A percentile compares a stretch with the other conserved stretches of the same genome.
Conservation (phyloP, 2,888 invertebrate species). For the Spisula subtruncata region DNA sequence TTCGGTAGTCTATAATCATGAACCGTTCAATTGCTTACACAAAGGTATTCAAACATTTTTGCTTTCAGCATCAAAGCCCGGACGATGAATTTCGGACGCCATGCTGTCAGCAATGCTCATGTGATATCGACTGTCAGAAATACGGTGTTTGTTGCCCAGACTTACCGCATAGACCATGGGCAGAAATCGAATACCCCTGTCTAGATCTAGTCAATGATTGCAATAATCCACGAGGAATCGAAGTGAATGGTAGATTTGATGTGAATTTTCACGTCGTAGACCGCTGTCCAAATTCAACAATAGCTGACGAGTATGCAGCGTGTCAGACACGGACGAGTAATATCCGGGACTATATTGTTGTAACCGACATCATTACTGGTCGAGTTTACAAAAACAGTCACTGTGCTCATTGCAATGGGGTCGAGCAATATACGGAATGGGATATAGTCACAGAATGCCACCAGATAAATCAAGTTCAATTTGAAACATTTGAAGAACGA, state of each 20-base stretch:
- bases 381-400: slow-evolving; percentile 16
- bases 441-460: not conserved
- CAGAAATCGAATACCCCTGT: not conserved
- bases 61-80: not conserved
- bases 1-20: too few relatives aligned
- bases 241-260: not conserved
- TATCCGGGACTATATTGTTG: slow-evolving; percentile 13
- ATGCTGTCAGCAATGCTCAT: slow-evolving; percentile 33
- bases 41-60: not conserved
- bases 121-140: not conserved
- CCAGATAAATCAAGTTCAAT: not conserved
- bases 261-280: not conserved
- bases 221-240: not conserved
- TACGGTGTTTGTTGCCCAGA: slow-evolving; percentile 35
- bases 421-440: not conserved
- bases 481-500: slow-evolving; percentile 23
- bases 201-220: not conserved
- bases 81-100: not conserved
- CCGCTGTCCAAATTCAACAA: not conserved
- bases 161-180: too few relatives aligned
- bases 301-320: not conserved
- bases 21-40: too few relatives aligned
- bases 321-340: not conserved
- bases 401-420: slow-evolving; percentile 23
- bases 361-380: not conserved